Evolutionary conservation across 2,888 invertebrate genomes (phyloP).

Genomic region (Tetranychus truncatus): DNA sequence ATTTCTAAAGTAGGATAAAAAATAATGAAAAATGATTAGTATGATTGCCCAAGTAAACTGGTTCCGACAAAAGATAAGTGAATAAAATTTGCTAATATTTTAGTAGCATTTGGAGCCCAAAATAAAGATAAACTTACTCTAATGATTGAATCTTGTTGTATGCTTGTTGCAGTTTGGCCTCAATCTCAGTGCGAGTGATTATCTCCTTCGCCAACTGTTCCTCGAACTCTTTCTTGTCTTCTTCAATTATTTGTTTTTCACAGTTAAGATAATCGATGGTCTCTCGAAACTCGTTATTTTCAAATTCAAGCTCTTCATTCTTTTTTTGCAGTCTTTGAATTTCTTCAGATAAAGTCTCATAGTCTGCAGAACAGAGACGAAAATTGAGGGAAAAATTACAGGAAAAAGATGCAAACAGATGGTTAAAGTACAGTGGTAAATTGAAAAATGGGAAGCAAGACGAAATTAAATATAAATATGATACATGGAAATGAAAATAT

Average conservation of each 20-base stretch:
- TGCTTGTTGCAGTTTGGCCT: background rate
- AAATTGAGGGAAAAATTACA: background rate
- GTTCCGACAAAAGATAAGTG: background rate
- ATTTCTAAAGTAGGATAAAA: background rate
- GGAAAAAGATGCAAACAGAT: background rate
- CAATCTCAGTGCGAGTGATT: background rate
- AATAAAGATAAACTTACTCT: background rate
- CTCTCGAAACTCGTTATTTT: conserved; percentile 4
- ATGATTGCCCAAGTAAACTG: background rate
- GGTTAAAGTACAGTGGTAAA: background rate
- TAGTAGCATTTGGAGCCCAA: background rate
- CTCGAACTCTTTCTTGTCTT: conserved; percentile 2
- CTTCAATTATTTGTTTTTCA: conserved; percentile 8
- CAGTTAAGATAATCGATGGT: background rate
- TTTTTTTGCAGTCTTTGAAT: background rate
- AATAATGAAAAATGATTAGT: background rate
- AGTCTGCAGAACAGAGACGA: background rate
- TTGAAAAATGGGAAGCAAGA: background rate
- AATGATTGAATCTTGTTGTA: background rate
- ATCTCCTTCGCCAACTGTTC: background rate
- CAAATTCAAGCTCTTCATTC: conserved; percentile 6
- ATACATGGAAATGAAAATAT: background rate
- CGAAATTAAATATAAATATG: background rate
- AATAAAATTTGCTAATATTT: background rate
- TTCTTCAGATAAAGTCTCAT: conserved; percentile 6